Evolutionary conservation across 2,113 vertebrate species (phyloP).

Genomic region (Apistogramma diplotaenia): DNA sequence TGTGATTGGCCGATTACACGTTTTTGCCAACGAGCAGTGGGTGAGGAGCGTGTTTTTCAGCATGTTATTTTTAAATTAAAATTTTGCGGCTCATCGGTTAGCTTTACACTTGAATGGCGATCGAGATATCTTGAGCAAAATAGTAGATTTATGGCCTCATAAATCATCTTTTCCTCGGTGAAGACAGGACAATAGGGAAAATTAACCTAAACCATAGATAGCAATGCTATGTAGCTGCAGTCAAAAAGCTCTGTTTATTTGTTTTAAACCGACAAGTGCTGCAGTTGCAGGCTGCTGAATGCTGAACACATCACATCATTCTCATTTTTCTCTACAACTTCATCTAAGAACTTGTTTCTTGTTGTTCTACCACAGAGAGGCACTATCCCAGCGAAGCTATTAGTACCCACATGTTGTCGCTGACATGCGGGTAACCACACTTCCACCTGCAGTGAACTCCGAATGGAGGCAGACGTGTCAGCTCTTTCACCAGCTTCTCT

Average conservation of each 20-base stretch:
- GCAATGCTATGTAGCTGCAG: background rate
- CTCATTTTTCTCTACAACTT: background rate
- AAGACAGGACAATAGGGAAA: background rate
- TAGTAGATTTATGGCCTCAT: background rate
- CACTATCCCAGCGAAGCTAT: background rate
- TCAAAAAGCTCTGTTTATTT: background rate
- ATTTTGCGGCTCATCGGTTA: background rate
- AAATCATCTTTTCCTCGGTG: background rate
- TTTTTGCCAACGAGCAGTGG: background rate
- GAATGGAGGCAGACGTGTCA: background rate
- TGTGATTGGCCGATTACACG: background rate
- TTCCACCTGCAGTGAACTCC: slow-evolving; percentile 13
- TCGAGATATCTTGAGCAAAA: background rate
- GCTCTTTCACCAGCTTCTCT: slow-evolving; percentile 26
- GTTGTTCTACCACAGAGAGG: background rate
- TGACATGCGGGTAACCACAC: background rate
- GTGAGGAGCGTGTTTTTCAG: too few relatives aligned
- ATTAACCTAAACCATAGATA: background rate
- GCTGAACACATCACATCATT: background rate
- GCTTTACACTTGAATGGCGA: background rate
- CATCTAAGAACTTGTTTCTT: background rate
- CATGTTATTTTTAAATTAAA: background rate
- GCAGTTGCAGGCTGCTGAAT: background rate
- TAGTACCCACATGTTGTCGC: background rate
- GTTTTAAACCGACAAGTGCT: background rate